A percentile compares a stretch with the other conserved stretches of the same genome.
Evolutionary conservation across 2,888 invertebrate species (phyloP).

Genomic region (Papilio protenor): DNA sequence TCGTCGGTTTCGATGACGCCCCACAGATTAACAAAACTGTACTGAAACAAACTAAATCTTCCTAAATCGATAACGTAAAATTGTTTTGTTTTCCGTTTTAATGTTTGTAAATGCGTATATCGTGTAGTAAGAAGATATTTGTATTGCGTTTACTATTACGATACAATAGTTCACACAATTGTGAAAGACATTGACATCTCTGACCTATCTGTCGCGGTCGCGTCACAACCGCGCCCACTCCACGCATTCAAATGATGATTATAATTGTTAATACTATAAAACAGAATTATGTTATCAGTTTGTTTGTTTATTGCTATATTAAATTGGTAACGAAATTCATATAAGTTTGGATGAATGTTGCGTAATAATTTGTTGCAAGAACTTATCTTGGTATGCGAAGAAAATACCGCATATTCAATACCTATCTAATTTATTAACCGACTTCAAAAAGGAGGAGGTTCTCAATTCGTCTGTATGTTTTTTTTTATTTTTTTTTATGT

Average conservation of each 20-base stretch:
- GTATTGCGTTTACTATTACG: conserved; percentile 62
- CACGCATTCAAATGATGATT: conserved; percentile 11
- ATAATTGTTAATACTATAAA: background rate
- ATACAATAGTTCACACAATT: conserved; percentile 48
- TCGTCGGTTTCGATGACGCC: background rate
- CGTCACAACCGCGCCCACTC: conserved; percentile 74
- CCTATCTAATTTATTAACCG: background rate
- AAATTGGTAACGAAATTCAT: background rate
- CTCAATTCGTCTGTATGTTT: too few species aligned
- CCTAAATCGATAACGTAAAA: conserved; percentile 7
- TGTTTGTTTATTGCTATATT: background rate
- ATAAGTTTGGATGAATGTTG: background rate
- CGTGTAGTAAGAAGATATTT: conserved; percentile 61
- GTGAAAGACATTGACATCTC: conserved; percentile 62
- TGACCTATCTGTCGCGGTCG: conserved; percentile 51
- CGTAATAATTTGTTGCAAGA: background rate
- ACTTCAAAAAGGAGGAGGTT: too few species aligned
- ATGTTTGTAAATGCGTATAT: background rate
- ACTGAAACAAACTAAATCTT: background rate
- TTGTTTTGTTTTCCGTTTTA: conserved; percentile 14
- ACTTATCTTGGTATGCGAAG: too few species aligned
- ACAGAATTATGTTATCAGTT: background rate
- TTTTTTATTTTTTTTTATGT: too few species aligned
- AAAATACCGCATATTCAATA: background rate
- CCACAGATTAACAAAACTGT: background rate